A percentile compares a stretch with the other conserved stretches of the same genome.
Conservation (phyloP, 2,113 vertebrate species). For the Psettodes erumei region DNA sequence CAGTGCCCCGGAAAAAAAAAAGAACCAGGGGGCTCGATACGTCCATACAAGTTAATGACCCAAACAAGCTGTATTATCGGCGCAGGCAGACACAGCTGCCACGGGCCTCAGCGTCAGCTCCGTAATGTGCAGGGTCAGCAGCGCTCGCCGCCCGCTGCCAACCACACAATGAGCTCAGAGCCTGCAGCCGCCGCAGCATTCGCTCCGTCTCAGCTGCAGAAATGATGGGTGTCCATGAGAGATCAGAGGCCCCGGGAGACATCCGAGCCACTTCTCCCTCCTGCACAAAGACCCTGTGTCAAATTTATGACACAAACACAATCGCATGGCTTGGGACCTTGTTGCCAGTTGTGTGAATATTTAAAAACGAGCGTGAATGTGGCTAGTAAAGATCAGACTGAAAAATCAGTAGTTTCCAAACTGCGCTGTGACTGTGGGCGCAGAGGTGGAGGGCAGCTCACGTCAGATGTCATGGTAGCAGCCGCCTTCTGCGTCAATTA, state of each 20-base stretch:
- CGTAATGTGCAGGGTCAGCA: slow-evolving; percentile 79
- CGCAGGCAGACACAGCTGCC: slow-evolving; percentile 50
- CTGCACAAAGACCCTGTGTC: too few species aligned
- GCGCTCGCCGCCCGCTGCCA: slow-evolving; percentile 64
- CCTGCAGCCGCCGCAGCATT: slow-evolving; percentile 65
- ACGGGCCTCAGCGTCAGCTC: slow-evolving; percentile 32
- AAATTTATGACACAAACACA: too few species aligned
- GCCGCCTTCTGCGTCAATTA: slow-evolving; percentile 1
- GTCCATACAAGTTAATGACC: slow-evolving; percentile 53
- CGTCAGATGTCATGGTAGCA: neutral
- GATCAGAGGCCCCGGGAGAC: slow-evolving; percentile 2
- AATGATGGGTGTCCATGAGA: slow-evolving; percentile 15
- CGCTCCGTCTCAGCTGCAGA: slow-evolving; percentile 38
- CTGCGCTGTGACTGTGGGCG: neutral
- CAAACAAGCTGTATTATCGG: slow-evolving; percentile 51
- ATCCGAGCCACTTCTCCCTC: neutral
- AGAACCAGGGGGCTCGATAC: slow-evolving; percentile 8
- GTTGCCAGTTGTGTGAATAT: too few species aligned
- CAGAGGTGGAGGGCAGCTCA: neutral
- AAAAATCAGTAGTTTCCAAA: neutral
- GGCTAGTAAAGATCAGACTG: too few species aligned
- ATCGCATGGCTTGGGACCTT: too few species aligned
- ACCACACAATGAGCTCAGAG: slow-evolving; percentile 67
- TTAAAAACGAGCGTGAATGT: too few species aligned
- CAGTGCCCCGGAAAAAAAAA: slow-evolving; percentile 10